These are phyloP conservation scores for Copsychus sechellarum DNA, from an alignment of 2,113 vertebrate genomes.

Conservation along the genomic window DNA sequence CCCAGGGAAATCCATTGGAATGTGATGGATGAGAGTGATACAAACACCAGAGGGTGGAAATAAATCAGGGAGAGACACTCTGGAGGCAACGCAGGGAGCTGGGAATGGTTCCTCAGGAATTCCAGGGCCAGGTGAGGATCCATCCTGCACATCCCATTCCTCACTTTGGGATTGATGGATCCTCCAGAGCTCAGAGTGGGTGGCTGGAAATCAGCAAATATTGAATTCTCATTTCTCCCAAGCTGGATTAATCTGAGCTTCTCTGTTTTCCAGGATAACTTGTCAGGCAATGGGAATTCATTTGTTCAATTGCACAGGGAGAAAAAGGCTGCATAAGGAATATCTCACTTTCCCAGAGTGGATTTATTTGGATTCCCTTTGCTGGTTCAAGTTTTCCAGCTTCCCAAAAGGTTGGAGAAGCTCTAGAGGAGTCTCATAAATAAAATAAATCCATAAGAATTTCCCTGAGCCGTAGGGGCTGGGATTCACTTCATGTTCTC, in stretches of 20 bases:
- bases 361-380: background rate
- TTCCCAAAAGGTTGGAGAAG: background rate
- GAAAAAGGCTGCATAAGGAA: background rate
- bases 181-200: background rate
- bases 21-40: fast-evolving
- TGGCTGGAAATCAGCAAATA: constrained; percentile 12
- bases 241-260: background rate
- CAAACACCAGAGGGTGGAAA: background rate
- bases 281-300: constrained; percentile 7
- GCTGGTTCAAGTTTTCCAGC: background rate
- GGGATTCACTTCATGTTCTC: background rate
- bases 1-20: background rate
- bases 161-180: background rate
- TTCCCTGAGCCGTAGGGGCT: background rate
- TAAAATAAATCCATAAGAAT: background rate
- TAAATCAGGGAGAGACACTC: background rate
- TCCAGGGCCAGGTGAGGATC: background rate
- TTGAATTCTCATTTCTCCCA: background rate
- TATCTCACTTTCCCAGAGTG: background rate
- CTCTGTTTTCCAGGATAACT: constrained; percentile 17
- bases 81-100: background rate
- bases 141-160: background rate
- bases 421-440: background rate
- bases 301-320: constrained; percentile 9
- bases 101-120: background rate